Base-by-base conservation (phyloP, 2,888 invertebrate genomes). In the Tachina grossa region DNA sequence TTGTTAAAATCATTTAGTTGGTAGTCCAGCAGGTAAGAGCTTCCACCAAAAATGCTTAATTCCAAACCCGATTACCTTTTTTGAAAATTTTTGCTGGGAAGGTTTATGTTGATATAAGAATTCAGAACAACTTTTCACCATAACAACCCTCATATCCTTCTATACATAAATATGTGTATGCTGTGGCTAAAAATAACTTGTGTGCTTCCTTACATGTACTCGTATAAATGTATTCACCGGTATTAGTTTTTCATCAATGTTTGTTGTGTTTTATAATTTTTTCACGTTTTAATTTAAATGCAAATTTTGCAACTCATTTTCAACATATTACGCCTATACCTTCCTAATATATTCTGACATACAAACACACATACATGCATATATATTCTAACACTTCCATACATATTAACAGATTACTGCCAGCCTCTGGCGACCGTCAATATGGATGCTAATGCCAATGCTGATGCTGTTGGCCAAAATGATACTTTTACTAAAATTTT, bases 281-380 rank as follows among this genome's bases (percentile, higher is more conserved):
- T 85, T 83, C 85, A 85, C 83, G 83, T 88, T 88, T 88, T 88
- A 88, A 88, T 88, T 88, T 88, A 88, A 87, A 88, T 88, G 88
- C 88, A 88, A 88, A 88, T 88, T 88, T 88, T 85, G 55, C 86
- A 87, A 88, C 87, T 88, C 88, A 88, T 88, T 88, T 88, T 87
- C 80, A 87, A 87, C 88, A 87, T 88, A 88, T 88, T 87, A 88
- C 84, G 69, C 78, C 78, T 79, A 80, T 83, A 79, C 69, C 63
- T 82, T 79, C n/a, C 49, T 63, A 51, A 61, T 47, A 53, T 14
- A 43, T 6, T 6, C 1, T 49, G 19, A 53, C 8, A 69, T 43
- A 11, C 10, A 41, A 11, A 45, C 51, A 39, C 11, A 43, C 39
- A 53, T 19, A 6, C 19, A 43, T 59, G 14, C 14, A 43, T 41